Conservation (phyloP, 37 sponge, comb jelly and placozoan genomes). For the Sycon ciliatum region DNA sequence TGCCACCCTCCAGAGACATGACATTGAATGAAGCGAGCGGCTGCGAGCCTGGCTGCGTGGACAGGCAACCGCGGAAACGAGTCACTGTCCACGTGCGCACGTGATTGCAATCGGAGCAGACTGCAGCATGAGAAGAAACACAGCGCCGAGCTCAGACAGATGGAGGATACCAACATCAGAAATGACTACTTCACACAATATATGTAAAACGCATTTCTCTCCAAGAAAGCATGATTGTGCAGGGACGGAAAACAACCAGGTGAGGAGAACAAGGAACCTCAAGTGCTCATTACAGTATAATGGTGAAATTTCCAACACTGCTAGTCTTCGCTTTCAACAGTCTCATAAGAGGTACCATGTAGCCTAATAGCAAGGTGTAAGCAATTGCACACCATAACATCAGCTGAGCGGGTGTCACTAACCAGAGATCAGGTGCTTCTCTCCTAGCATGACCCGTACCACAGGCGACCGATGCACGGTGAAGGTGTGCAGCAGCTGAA, state of each 20-base stretch:
- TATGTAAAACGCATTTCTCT: no score
- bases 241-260: no score
- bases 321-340: no score
- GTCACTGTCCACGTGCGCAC: conserved; percentile 90
- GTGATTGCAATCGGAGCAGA: conserved; percentile 59
- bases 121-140: no score
- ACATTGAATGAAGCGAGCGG: conserved; percentile 89
- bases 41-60: conserved; percentile 91
- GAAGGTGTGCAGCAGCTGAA: conserved; percentile 86
- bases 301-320: no score
- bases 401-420: neutral
- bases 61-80: conserved; percentile 85
- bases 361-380: neutral
- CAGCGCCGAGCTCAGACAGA: neutral
- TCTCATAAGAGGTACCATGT: neutral
- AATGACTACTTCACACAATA: no score
- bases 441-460: conserved; percentile 75
- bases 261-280: no score
- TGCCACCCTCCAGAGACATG: conserved; percentile 79
- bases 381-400: neutral
- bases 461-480: conserved; percentile 75
- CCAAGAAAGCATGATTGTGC: no score
- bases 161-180: no score
- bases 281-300: no score
- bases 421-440: conserved; percentile 92